Conservation (phyloP, 2,113 vertebrate genomes). For the Grallaria varia region DNA sequence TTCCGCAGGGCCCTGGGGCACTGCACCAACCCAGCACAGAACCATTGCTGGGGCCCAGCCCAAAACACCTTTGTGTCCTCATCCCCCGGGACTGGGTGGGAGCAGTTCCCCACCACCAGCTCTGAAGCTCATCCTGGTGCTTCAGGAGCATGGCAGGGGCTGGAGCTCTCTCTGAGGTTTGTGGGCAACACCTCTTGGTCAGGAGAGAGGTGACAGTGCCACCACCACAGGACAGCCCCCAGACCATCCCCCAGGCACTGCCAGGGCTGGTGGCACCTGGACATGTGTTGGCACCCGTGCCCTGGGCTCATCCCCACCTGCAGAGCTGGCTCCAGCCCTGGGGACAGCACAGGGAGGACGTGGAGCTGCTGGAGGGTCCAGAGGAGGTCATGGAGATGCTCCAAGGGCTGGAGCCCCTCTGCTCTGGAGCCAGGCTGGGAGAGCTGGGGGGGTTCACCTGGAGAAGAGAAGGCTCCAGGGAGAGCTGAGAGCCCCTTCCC, state of each 20-base stretch:
- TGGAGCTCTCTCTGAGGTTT: not conserved
- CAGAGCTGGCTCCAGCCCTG: not conserved
- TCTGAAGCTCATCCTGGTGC: not conserved
- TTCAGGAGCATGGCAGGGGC: too few relatives aligned
- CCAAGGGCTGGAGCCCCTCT: not conserved
- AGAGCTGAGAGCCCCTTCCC: not conserved
- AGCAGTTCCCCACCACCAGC: rapidly evolving
- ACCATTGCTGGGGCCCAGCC: not conserved
- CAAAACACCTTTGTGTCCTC: not conserved
- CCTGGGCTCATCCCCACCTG: not conserved
- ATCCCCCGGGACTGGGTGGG: not conserved
- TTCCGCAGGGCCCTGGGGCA: not conserved
- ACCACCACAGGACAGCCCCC: not conserved
- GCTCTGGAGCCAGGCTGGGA: not conserved
- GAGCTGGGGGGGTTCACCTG: not conserved
- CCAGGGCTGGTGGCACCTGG: too few relatives aligned
- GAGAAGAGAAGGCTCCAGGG: not conserved
- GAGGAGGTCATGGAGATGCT: not conserved
- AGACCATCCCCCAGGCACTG: not conserved
- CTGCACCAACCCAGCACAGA: not conserved
- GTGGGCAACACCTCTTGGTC: not conserved
- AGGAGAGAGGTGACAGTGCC: not conserved
- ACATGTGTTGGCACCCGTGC: not conserved
- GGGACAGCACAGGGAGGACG: not conserved
- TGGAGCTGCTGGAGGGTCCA: not conserved